Conservation (phyloP, 2,888 invertebrate genomes). For the Melieria omissa region DNA sequence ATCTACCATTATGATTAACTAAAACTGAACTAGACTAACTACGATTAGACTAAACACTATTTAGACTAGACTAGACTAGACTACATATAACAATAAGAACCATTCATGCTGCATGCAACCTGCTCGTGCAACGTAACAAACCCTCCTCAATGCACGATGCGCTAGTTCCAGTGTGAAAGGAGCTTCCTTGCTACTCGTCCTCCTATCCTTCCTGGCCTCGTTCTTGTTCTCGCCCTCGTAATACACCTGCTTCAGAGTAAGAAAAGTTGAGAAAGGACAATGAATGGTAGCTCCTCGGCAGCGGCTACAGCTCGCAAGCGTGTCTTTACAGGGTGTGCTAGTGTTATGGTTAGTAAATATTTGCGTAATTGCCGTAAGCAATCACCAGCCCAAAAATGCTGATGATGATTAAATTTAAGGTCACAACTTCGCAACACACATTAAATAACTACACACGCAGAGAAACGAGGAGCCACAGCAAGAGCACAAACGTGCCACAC, state of each 20-base stretch:
- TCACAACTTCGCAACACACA: neutral
- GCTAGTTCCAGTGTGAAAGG: neutral
- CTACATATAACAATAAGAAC: neutral
- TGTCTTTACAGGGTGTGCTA: neutral
- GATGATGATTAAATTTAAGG: slow-evolving; percentile 10
- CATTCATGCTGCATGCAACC: neutral
- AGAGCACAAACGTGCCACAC: neutral
- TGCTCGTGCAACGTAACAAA: neutral
- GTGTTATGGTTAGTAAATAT: slow-evolving; percentile 10
- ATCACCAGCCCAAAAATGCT: slow-evolving; percentile 7
- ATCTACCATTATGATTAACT: slow-evolving; percentile 18
- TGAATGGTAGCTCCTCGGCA: neutral
- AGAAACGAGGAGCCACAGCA: slow-evolving; percentile 12
- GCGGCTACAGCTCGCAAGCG: neutral
- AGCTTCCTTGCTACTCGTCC: slow-evolving; percentile 1
- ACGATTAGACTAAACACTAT: slow-evolving; percentile 16
- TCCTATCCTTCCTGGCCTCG: neutral
- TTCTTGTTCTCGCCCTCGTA: neutral
- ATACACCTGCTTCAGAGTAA: neutral
- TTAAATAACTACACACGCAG: neutral
- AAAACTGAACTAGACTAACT: slow-evolving; percentile 13
- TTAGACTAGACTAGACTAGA: slow-evolving; percentile 18
- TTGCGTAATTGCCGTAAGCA: neutral
- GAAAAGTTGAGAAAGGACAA: neutral
- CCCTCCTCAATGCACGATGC: neutral